phyloP scores from a whole-genome alignment of 2,113 vertebrate species.

The Polyodon spathula region DNA sequence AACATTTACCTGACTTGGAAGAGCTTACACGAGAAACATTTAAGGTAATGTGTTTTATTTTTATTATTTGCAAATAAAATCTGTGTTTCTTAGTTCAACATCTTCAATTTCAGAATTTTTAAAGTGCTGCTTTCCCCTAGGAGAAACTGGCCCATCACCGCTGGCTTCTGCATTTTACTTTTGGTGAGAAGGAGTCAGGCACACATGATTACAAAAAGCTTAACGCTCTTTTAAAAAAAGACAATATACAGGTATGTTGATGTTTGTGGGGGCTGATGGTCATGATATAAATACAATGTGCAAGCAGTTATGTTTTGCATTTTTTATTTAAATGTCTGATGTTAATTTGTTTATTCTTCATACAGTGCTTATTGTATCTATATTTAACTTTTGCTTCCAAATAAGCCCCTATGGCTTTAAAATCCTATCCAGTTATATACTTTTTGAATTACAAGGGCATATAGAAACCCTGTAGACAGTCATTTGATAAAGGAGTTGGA shows the following conservation, averaged over 20 bases:
- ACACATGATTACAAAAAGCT: slow-evolving; percentile 85
- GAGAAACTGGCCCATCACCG: slow-evolving; percentile 76
- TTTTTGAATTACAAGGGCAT: too few species aligned
- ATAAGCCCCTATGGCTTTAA: too few species aligned
- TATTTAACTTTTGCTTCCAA: slow-evolving; percentile 12
- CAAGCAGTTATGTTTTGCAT: too few species aligned
- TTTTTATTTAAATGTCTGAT: too few species aligned
- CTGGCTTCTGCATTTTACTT: slow-evolving; percentile 87
- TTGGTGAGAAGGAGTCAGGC: slow-evolving; percentile 54
- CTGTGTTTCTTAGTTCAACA: background rate
- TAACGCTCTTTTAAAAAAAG: slow-evolving; percentile 67
- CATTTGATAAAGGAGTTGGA: too few species aligned
- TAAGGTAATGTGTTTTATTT: slow-evolving; percentile 77
- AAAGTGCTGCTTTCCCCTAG: slow-evolving; percentile 38
- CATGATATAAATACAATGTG: too few species aligned
- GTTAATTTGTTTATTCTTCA: background rate
- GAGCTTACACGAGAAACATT: slow-evolving; percentile 62
- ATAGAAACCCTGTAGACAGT: too few species aligned
- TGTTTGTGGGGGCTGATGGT: too few species aligned
- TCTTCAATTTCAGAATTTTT: slow-evolving; percentile 10
- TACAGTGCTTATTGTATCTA: background rate
- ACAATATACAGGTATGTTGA: slow-evolving; percentile 86
- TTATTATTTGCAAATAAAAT: background rate
- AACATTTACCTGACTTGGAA: slow-evolving; percentile 78
- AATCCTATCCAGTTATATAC: too few species aligned